Evolutionary conservation across 2,113 vertebrate species (phyloP), one percentile per base, ranked within the genome.

Genomic region (Pachycephala philippinensis): DNA sequence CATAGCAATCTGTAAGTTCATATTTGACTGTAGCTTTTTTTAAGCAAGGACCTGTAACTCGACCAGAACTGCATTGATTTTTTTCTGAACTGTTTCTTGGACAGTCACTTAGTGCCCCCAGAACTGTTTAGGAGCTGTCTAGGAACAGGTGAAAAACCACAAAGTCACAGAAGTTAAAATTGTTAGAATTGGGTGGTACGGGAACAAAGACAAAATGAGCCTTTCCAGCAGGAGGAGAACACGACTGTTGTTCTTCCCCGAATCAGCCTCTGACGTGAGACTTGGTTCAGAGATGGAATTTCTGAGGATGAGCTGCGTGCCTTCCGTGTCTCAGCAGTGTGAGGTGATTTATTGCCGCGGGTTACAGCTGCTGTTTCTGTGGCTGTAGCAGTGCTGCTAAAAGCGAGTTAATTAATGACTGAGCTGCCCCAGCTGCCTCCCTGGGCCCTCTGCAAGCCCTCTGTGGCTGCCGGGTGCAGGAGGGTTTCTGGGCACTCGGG

Each of bases 281-380:
- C 64, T 64, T 22, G 15, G 27, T 42, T 79, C 63, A 54, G 35
- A 6, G 33, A 1, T 7, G 30, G 70, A 9, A 13, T 27, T 66
- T 84, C 60, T 60, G 66, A 44, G 65, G 40, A 89, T 69, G 53
- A 69, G 45, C 71, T 14, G 2, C 4, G 2, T 53, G 24, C 80
- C 69, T 70, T 64, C 75, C 13, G 0, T 72, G 79, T 27, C 21
- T 1, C 3, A 20, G 37, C 35, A 35, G 15, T 1, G 0, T 14
- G 30, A 44, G 75, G 22, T 11, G 11, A 18, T 60, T 82, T 42
- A 8, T 26, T 37, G n/a, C 40, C 10, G 37, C 10, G 1, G 2
- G 42, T 56, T 44, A 5, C 21, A 1, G 16, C 30, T 16, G 56
- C 63, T 23, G 10, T 23, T 52, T 13, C 20, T n/a, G 47, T 88